Evolutionary conservation across 2,888 invertebrate species (phyloP), one percentile per base, ranked within the genome.

Genomic region (Cephus pulcher): DNA sequence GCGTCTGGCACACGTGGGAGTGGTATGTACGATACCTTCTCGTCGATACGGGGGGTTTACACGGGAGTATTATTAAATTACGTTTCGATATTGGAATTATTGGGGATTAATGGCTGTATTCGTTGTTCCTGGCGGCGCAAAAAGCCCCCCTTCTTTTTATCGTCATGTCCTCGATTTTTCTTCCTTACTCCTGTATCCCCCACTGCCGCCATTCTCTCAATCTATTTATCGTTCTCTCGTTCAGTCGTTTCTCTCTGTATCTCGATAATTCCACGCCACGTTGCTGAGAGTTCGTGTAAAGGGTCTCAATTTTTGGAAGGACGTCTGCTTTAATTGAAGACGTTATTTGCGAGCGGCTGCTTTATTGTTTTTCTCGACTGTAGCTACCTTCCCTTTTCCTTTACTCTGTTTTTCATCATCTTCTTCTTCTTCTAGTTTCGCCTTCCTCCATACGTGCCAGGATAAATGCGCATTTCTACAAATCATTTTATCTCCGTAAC

Each of bases 71-170:
- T 80, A 82, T 83, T 83, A 81, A 83, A 83, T 83, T 83, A 82
- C 78, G 77, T 75, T 79, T 80, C 82, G 82, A 81, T 83, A 83
- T 83, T 82, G 83, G 80, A 82, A 81, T 83, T 80, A 80, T 76
- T 78, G 75, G 79, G 78, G 80, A 80, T 83, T 81, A 81, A 82
- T 82, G 79, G 81, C 40, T 69, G 76, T 77, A 80, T 77, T 76
- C 75, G 80, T 82, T 80, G 78, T 73, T 79, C 76, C 75, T 71
- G 74, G 74, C 75, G 73, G 70, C 34, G 76, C 75, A 80, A 81
- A 78, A 80, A 76, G 76, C 74, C 11, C 32, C 68, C 37, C 73
- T 75, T 56, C 56, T 78, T 78, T 78, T 78, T 75, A 79, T 34
- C 75, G 33, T 12, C 68, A 40, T 73, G n/a, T 15, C 76, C 77